phyloP scores from a whole-genome alignment of 2,888 invertebrate species.

The Trissolcus japonicus region DNA sequence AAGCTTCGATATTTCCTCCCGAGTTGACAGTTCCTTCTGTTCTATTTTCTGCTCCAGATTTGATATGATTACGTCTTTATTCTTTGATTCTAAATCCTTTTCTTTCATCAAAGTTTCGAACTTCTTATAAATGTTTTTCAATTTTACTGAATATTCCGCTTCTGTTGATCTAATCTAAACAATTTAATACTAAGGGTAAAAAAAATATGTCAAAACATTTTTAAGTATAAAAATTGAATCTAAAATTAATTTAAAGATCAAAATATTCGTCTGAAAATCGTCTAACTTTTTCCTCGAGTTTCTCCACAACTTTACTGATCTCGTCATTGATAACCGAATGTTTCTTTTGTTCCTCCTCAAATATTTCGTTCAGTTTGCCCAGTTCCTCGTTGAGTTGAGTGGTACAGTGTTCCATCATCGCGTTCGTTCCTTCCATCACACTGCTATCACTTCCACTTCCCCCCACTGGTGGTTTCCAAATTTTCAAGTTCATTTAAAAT shows the following conservation, averaged over 20 bases:
- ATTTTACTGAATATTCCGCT: slow-evolving; percentile 59
- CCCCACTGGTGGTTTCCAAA: not conserved
- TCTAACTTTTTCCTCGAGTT: slow-evolving; percentile 61
- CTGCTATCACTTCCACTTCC: not conserved
- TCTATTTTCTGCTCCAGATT: slow-evolving; percentile 61
- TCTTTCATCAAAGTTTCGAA: slow-evolving; percentile 62
- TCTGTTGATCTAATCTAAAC: slow-evolving; percentile 53
- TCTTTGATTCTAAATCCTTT: slow-evolving; percentile 61
- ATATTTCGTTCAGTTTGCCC: slow-evolving; percentile 20
- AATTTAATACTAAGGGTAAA: no score
- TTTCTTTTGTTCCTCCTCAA: slow-evolving; percentile 53
- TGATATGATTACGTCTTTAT: slow-evolving; percentile 61
- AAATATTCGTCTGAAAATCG: not conserved
- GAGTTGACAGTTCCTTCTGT: slow-evolving; percentile 49
- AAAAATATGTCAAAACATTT: no score
- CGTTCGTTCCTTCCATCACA: not conserved
- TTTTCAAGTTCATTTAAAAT: not conserved
- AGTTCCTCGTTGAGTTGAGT: slow-evolving; percentile 28
- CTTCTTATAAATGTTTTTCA: slow-evolving; percentile 56
- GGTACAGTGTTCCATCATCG: slow-evolving; percentile 25
- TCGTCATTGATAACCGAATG: slow-evolving; percentile 60
- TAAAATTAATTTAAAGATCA: no score
- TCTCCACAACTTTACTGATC: slow-evolving; percentile 58
- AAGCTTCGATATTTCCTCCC: slow-evolving; percentile 61
- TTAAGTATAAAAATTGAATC: no score